Conservation (phyloP, 2,888 invertebrate genomes). For the Amphipyra berbera region DNA sequence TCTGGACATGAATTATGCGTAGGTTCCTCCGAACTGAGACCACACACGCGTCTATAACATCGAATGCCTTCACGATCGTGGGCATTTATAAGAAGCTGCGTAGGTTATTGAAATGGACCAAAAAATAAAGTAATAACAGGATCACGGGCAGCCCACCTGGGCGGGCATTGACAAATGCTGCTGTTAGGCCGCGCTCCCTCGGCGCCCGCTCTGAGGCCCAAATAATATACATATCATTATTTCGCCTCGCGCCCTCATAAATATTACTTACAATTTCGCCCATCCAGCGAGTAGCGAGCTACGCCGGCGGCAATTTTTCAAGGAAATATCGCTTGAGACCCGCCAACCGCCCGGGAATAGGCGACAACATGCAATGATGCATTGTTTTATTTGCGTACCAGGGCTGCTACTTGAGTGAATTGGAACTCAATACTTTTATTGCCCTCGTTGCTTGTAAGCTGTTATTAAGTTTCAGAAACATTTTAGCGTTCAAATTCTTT, state of each 20-base stretch:
- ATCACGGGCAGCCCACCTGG: conserved; percentile 82
- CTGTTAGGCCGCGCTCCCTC: conserved; percentile 71
- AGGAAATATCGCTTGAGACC: conserved; percentile 71
- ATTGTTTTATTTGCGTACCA: conserved; percentile 61
- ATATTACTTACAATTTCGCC: conserved; percentile 84
- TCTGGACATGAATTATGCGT: conserved; percentile 23
- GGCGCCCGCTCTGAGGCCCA: conserved; percentile 74
- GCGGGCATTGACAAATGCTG: conserved; percentile 85
- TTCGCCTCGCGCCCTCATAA: conserved; percentile 81
- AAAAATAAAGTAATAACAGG: conserved; percentile 83
- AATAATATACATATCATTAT: conserved; percentile 88
- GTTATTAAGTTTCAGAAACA: conserved; percentile 25
- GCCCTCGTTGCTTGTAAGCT: conserved; percentile 29
- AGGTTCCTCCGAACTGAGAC: conserved; percentile 33
- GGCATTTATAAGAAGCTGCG: conserved; percentile 66
- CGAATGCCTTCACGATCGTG: conserved; percentile 55
- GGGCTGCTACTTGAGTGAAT: conserved; percentile 47
- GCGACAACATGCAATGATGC: conserved; percentile 69
- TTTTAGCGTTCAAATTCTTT: conserved; percentile 17
- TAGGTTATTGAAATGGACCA: conserved; percentile 78
- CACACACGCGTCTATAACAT: conserved; percentile 56
- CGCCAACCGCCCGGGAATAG: conserved; percentile 61
- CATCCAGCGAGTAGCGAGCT: conserved; percentile 67
- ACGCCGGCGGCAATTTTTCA: conserved; percentile 78
- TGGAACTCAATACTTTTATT: conserved; percentile 51